Evolutionary conservation across 2,797 vertebrate species (phyloP), one percentile per base, ranked within the genome.

Genomic region (Esox lucius): DNA sequence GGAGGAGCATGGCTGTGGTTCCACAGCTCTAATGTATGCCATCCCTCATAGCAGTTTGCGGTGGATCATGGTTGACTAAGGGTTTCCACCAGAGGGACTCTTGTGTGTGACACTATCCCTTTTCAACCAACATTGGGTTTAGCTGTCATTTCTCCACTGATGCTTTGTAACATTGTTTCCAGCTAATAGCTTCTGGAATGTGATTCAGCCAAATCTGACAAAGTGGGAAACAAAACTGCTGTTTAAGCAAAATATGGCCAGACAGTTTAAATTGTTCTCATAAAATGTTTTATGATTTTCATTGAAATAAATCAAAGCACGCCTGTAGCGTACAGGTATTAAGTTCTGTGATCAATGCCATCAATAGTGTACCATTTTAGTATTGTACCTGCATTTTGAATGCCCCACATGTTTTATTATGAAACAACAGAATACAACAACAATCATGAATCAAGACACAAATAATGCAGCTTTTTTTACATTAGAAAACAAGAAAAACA

Each of bases 31-130:
- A 80, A 81, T 74, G 84, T 80, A 82, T 87, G 87, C 81, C 84
- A 88, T 83, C 82, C 84, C 84, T 90, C 88, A 83, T 51, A 87
- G 80, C 82, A 72, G 77, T 88, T 87, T 87, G 88, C 77, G 85
- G 84, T 90, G 87, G 75, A 87, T 88, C 83, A 87, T 84, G 87
- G 77, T 81, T 88, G 84, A 90, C 87, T 76, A 24, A 73, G 75
- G 67, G 84, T 86, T 85, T 82, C 82, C 83, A 79, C 72, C 5
- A 12, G 76, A 81, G 80, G 83, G 76, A 81, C 78, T 78, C 81
- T 51, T 66, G 64, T 75, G 68, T 76, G 71, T 71, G 75, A 67
- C 42, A 46, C 42, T 46, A 13, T 46, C 59, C 71, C 66, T 79
- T 79, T 85, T 78, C 16, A 82, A 68, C 77, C 68, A 46, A 70